Evolutionary conservation across 2,113 vertebrate genomes (phyloP), one percentile per base, ranked within the genome.

Genomic region (Chloropsis hardwickii): DNA sequence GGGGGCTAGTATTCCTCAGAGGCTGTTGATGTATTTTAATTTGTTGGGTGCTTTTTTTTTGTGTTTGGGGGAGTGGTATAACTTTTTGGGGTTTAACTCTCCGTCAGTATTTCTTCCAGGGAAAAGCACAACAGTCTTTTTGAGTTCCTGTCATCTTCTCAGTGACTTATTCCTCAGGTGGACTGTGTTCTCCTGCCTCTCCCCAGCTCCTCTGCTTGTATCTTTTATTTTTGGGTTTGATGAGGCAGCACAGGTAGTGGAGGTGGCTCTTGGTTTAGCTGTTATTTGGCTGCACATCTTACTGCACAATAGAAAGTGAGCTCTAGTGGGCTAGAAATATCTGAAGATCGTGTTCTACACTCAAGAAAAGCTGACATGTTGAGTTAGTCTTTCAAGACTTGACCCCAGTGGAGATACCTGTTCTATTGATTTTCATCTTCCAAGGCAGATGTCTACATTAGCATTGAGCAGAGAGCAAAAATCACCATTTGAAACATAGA

Each of bases 51-150:
- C 2, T 22, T 56, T 27, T 44, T 64, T 70, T 67, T 50, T 40
- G 24, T 20, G 6, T 35, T 21, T 27, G 14, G 1, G 3, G 3
- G 3, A 2, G 4, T 35, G 11, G 5, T 44, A 11, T 20, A 19
- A 39, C 14, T 29, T 65, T 53, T 31, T 7, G 3, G 5, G 3
- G 33, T 80, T 70, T 64, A 56, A 14, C 21, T 37, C 17, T 35
- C 2, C 0, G 6, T 60, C 29, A 76, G 23, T 71, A 37, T 78
- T 78, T 78, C 27, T 58, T 84, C 17, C 29, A n/a, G 33, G 23
- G 9, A 60, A 40, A 54, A 65, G n/a, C 14, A 12, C 13, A 31
- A 10, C 18, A 42, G 29, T 33, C 15, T 62, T 64, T 70, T 5
- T 83, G 47, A 71, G 24, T 78, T 86, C 33, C 21, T 81, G 23